Evolutionary conservation across 2,113 vertebrate species (phyloP).

Genomic region (Podarcis cretensis): DNA sequence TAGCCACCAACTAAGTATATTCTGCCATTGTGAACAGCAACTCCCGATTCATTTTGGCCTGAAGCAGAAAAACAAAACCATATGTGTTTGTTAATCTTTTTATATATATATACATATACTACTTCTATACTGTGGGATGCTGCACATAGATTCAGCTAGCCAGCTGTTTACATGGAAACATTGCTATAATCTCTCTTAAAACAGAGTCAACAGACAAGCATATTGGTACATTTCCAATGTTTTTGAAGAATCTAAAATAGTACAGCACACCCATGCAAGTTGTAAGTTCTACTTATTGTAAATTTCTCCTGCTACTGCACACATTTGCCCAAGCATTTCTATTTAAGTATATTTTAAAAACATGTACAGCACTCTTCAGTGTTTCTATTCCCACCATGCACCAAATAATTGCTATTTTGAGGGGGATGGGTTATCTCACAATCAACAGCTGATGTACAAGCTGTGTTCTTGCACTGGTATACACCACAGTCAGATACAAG

Average conservation of each 20-base stretch:
- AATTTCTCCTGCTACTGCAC: background rate
- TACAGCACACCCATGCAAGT: background rate
- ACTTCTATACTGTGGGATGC: slow-evolving; percentile 14
- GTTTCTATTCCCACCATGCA: background rate
- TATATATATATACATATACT: background rate
- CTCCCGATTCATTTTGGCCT: slow-evolving; percentile 98
- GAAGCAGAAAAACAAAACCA: slow-evolving; percentile 65
- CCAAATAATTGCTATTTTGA: background rate
- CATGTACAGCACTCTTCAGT: background rate
- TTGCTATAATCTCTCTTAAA: background rate
- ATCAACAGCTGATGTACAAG: too few relatives aligned
- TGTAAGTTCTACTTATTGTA: background rate
- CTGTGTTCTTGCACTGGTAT: background rate
- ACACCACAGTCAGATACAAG: background rate
- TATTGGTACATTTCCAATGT: background rate
- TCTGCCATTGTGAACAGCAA: slow-evolving; percentile 93
- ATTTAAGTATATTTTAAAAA: background rate
- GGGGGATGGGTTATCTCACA: background rate
- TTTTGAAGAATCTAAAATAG: background rate
- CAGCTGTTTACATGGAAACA: background rate
- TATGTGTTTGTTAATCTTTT: background rate
- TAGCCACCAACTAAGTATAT: slow-evolving; percentile 99
- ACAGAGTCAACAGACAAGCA: background rate
- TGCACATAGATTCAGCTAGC: background rate
- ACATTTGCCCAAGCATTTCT: background rate